Base-by-base conservation (phyloP, 2,888 invertebrate genomes). In the Seira ritae region DNA sequence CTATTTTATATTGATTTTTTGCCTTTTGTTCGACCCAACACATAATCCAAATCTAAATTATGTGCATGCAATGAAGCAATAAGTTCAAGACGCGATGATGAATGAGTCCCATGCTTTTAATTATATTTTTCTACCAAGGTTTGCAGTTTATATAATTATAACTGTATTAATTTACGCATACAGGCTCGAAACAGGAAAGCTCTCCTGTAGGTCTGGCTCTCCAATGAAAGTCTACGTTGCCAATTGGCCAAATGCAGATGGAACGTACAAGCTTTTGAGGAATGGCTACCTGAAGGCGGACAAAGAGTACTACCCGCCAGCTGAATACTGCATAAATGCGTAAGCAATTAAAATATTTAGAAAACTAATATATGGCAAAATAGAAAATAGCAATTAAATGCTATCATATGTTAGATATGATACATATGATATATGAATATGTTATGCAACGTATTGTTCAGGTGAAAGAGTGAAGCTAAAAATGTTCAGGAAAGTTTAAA, bases 321-420 rank as follows among this genome's bases (percentile, higher is more conserved):
- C 76, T 20, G 84, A 84, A 60, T 84, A 81, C 42, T 84, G 84
- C 74, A 84, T 84, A 3, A 84, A 78, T 69, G 73, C 72, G 84
- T 81, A 77, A 67, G 55, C n/a, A 50, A 42, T 68, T n/a, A n/a
- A n/a, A n/a, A 31, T 1, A 8, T 60, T n/a, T 37, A 60, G 69
- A n/a, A 23, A 62, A 23, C 55, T 50, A 2, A 20, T 55, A 50
- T n/a, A n/a, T n/a, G n/a, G n/a, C n/a, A n/a, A n/a, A n/a, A n/a
- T n/a, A n/a, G n/a, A n/a, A n/a, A n/a, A n/a, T n/a, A n/a, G n/a
- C n/a, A n/a, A n/a, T n/a, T n/a, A n/a, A n/a, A n/a, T n/a, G n/a
- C n/a, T n/a, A n/a, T n/a, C n/a, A n/a, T n/a, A n/a, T n/a, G n/a
- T n/a, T n/a, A n/a, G n/a, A n/a, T n/a, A n/a, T n/a, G n/a, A n/a